Conservation (phyloP, 2,113 vertebrate species). For the Crotophaga sulcirostris region DNA sequence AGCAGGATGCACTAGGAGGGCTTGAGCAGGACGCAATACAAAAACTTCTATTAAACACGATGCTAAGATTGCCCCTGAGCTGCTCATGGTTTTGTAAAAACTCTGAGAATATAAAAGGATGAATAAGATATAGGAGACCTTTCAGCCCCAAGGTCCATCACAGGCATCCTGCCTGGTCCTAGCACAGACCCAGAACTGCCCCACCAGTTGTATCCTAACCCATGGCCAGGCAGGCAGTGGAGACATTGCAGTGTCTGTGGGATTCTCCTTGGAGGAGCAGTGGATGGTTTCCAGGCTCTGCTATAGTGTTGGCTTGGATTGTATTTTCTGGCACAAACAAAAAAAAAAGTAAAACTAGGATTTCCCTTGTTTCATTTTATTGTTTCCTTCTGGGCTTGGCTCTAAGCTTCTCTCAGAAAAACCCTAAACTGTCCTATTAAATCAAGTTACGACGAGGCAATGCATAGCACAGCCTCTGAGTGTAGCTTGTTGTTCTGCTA, state of each 20-base stretch:
- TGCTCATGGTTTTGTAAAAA: neutral
- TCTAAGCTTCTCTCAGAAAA: neutral
- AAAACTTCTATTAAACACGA: neutral
- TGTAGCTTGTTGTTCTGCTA: neutral
- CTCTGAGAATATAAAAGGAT: neutral
- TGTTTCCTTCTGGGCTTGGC: neutral
- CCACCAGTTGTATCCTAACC: fast-evolving
- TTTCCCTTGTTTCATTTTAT: neutral
- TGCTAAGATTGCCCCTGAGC: neutral
- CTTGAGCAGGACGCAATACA: neutral
- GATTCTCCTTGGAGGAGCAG: neutral
- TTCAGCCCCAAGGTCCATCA: neutral
- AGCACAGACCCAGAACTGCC: neutral
- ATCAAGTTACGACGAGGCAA: neutral
- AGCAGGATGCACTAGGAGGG: neutral
- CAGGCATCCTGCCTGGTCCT: neutral
- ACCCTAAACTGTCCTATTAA: neutral
- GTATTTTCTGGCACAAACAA: neutral
- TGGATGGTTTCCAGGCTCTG: neutral
- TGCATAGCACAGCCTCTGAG: neutral
- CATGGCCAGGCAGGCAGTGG: neutral
- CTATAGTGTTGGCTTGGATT: neutral
- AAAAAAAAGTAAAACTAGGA: neutral
- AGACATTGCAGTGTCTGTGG: neutral
- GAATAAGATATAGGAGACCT: neutral